phyloP scores from a whole-genome alignment of 1,140 invertebrate species.

The Bombus superbus region DNA sequence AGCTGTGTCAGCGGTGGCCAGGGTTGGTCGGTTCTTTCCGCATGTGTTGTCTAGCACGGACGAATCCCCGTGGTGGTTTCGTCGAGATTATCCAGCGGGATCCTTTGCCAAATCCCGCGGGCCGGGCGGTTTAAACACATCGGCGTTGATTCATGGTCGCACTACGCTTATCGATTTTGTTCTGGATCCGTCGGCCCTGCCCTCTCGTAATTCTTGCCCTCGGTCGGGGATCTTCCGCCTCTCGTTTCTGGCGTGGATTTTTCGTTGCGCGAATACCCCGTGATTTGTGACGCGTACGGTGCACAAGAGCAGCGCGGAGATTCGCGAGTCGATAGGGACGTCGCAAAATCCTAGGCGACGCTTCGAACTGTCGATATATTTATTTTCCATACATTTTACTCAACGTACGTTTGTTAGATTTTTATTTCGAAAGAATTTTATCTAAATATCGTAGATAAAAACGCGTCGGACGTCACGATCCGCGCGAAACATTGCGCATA shows the following conservation, averaged over 20 bases:
- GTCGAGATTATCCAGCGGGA: slow-evolving; percentile 35
- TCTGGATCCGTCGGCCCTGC: background rate
- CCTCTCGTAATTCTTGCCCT: slow-evolving; percentile 20
- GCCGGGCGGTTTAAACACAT: slow-evolving; percentile 36
- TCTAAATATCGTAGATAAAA: background rate
- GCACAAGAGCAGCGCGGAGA: background rate
- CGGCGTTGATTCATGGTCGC: slow-evolving; percentile 31
- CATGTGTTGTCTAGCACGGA: background rate
- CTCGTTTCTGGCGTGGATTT: background rate
- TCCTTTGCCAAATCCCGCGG: slow-evolving; percentile 35
- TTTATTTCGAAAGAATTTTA: background rate
- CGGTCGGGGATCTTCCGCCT: background rate
- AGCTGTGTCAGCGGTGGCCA: background rate
- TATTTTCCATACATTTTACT: background rate
- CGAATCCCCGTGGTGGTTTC: slow-evolving; percentile 6
- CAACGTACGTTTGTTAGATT: background rate
- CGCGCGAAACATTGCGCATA: background rate
- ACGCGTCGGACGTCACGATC: background rate
- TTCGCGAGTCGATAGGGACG: background rate
- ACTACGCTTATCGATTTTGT: slow-evolving; percentile 38
- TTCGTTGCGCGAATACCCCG: background rate
- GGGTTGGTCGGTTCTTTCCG: background rate
- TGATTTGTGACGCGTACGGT: slow-evolving; percentile 6
- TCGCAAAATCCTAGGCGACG: background rate
- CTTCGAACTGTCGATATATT: background rate